Base-by-base conservation (phyloP, 1,140 invertebrate species). In the Musca vetustissima region DNA sequence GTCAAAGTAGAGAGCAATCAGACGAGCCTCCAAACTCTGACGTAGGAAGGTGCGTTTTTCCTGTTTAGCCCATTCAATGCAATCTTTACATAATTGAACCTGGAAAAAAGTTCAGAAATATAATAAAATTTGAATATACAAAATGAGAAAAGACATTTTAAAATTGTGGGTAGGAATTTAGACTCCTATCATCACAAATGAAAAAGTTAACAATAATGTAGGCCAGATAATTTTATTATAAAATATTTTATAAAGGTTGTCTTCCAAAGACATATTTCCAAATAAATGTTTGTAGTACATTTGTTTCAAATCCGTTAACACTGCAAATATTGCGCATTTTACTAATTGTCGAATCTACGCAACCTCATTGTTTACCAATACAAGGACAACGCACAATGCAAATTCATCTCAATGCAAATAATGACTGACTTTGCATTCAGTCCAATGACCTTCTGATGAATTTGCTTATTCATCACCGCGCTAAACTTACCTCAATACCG, bases 1-100 rank as follows among this genome's bases (percentile, higher is more conserved):
- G 79, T 98, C 96, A 83, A 95, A 98, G 82, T 96, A 98, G 14
- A 99, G 85, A 11, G 96, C 93, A 77, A 99, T 92, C 21, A 99
- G 86, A 76, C 96, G 86, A 1, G 95, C 92, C 84, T 99, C 96
- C 71, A 99, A 84, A 9, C 95, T 95, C 84, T 99, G 98, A 76
- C 98, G 87, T 22, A 99, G 85, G 84, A 99, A 99, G 19, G 95
- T 98, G 73, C 98, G 89, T 70, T 96, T 93, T 81, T 99, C 97
- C 82, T 96, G 92, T 83, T 98, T 97, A 19, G 98, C 97, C 98
- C 98, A 99, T 86, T 98, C 94, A 86, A 99, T 99, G 85, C 97
- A 99, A 85, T 99, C 97, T 85, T 96, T 93, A 81, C 92, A 94
- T 48, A 96, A 84, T 83, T 95, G 92, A 36, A 92, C 91, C 78